A percentile compares a stretch with the other conserved stretches of the same genome.
These are phyloP conservation scores for Lymantria dispar DNA, from an alignment of 2,888 invertebrate species.

Conservation along the genomic window DNA sequence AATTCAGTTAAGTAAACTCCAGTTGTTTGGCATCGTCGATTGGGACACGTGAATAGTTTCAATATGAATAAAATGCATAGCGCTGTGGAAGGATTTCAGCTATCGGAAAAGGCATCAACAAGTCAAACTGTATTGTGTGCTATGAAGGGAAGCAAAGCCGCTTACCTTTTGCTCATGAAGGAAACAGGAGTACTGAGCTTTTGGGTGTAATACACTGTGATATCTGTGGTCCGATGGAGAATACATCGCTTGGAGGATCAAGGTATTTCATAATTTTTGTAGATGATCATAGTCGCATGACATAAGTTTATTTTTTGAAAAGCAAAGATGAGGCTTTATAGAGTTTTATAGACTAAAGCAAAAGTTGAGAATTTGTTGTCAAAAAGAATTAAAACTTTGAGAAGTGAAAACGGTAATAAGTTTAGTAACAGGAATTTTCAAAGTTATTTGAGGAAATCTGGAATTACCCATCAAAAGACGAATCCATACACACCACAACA, in stretches of 20 bases:
- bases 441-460: not conserved
- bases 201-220: not conserved
- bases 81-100: not conserved
- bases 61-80: not conserved
- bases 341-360: not conserved
- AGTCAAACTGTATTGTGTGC: not conserved
- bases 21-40: not conserved
- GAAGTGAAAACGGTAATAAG: not conserved
- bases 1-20: too few species aligned
- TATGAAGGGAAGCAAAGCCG: not conserved
- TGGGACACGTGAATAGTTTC: not conserved
- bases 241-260: not conserved
- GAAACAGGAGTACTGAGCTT: not conserved
- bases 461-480: too few species aligned
- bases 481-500: too few species aligned
- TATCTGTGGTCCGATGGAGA: constrained; percentile 1
- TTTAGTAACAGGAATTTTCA: not conserved
- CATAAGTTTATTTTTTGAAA: not conserved
- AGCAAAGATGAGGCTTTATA: not conserved
- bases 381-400: not conserved
- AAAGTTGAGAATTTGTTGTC: not conserved
- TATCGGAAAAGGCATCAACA: not conserved
- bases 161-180: not conserved
- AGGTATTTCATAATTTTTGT: not conserved
- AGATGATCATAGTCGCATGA: constrained; percentile 1